A percentile compares a stretch with the other conserved stretches of the same genome.
Evolutionary conservation across 1,140 invertebrate genomes (phyloP).

Genomic region (Caenorhabditis inopinata): DNA sequence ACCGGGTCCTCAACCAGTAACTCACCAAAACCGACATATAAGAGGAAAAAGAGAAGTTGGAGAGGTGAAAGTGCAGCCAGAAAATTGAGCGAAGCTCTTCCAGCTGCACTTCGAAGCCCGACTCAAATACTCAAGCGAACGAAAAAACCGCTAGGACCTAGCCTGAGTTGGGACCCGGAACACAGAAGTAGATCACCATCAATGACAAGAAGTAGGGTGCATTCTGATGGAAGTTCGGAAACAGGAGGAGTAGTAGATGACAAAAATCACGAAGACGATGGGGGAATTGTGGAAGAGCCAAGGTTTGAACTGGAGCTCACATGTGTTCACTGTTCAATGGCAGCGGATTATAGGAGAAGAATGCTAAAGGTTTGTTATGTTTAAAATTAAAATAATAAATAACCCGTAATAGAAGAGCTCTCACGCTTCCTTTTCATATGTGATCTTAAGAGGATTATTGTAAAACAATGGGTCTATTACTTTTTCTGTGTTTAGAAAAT

Average conservation of each 20-base stretch:
- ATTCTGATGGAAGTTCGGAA: constrained; percentile 60
- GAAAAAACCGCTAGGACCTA: constrained; percentile 60
- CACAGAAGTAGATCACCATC: constrained; percentile 57
- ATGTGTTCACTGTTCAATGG: constrained; percentile 52
- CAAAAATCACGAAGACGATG: constrained; percentile 28
- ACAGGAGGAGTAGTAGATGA: constrained; percentile 42
- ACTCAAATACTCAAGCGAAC: constrained; percentile 42
- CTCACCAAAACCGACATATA: constrained; percentile 18
- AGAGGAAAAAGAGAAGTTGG: constrained; percentile 24
- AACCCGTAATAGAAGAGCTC: too few relatives aligned
- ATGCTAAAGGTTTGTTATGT: constrained; percentile 8
- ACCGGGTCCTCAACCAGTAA: background rate
- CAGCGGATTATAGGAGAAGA: constrained; percentile 50
- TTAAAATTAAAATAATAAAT: too few relatives aligned
- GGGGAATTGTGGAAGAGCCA: constrained; percentile 35
- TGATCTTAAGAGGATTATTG: too few relatives aligned
- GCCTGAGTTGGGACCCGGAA: constrained; percentile 64
- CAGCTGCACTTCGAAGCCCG: constrained; percentile 19
- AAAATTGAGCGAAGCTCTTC: constrained; percentile 39
- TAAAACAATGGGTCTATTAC: too few relatives aligned
- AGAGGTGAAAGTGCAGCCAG: constrained; percentile 26
- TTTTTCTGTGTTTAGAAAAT: too few relatives aligned
- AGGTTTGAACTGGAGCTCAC: constrained; percentile 27
- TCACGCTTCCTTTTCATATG: too few relatives aligned
- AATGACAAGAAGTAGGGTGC: constrained; percentile 53